A percentile compares a stretch with the other conserved stretches of the same genome.
Evolutionary conservation across 2,888 invertebrate species (phyloP).

Genomic region (Polymixis flavicincta): DNA sequence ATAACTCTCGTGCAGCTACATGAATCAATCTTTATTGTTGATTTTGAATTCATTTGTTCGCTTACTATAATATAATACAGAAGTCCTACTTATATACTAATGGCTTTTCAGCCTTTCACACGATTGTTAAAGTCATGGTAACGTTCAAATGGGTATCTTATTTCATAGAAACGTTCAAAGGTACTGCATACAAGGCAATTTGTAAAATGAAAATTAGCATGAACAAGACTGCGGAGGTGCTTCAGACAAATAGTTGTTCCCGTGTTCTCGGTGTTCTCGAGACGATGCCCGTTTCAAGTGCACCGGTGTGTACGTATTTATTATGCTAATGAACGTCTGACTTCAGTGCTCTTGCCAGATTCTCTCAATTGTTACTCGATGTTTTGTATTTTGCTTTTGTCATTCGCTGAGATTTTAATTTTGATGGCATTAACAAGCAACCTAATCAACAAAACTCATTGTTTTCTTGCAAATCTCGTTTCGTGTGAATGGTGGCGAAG

Average conservation of each 20-base stretch:
- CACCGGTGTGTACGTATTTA: constrained; percentile 74
- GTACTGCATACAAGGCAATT: constrained; percentile 68
- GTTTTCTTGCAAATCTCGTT: constrained; percentile 20
- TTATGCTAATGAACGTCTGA: constrained; percentile 85
- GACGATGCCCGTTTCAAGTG: constrained; percentile 71
- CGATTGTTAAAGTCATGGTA: constrained; percentile 34
- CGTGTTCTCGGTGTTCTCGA: constrained; percentile 72
- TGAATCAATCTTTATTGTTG: constrained; percentile 19
- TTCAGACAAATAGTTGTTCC: constrained; percentile 78
- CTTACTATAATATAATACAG: constrained; percentile 13
- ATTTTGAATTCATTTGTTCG: constrained; percentile 22
- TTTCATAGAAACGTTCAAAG: constrained; percentile 56
- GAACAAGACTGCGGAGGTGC: constrained; percentile 77
- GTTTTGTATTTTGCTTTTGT: constrained; percentile 44
- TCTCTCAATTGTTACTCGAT: constrained; percentile 60
- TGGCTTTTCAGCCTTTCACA: constrained; percentile 38
- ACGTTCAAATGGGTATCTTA: constrained; percentile 42
- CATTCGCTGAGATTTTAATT: constrained; percentile 37
- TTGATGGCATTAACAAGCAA: constrained; percentile 27
- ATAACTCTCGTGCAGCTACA: constrained; percentile 15
- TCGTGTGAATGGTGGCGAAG: neutral
- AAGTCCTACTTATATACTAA: constrained; percentile 27
- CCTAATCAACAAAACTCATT: constrained; percentile 18
- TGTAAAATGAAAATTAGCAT: constrained; percentile 81
- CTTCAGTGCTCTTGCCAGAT: constrained; percentile 67